Base-by-base conservation (phyloP, 2,888 invertebrate genomes). In the Chymomyza fuscimana region DNA sequence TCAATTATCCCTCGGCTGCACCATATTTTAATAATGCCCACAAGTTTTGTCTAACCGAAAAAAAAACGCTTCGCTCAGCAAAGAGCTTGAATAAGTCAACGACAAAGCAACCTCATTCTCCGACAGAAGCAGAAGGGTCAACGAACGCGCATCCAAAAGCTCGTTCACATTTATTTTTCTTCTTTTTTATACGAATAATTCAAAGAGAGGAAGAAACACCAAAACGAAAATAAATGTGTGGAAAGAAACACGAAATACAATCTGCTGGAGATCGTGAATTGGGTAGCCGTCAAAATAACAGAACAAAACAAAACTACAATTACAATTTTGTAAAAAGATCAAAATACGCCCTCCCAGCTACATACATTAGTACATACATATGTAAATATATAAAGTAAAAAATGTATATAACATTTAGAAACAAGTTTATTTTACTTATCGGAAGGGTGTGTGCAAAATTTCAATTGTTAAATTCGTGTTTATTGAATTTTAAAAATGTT, bases 41-140 rank as follows among this genome's bases (percentile, higher is more conserved):
- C 3, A 25, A 25, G 25, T 36, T 36, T 36, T 36, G 36, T 36
- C 36, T 1, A 46, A 12, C 12, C 12, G 40, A 46, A 46, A 46
- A 46, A 72, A 78, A 83, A 62, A 69, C 67, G 70, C 79, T 70
- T 36, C 58, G 79, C 84, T 80, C 76, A 81, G 74, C 84, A 54
- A 15, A 15, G 15, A 10, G 19, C 54, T 22, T 9, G 19, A 54
- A 7, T 16, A 54, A 16, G 54, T 63, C 73, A 69, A 63, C 86
- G 66, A 67, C 70, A 71, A 70, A 70, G 63, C 82, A 88, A 88
- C 88, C 85, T 88, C 88, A 82, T 72, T 86, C 60, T 75, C 66
- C 75, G 40, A 46, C 40, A 46, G 12, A 75, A 58, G 69, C 79
- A 71, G 64, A 81, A 79, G 82, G 82, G 80, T 83, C 88, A 83